phyloP scores from a whole-genome alignment of 2,797 vertebrate species.

The Coendou prehensilis region DNA sequence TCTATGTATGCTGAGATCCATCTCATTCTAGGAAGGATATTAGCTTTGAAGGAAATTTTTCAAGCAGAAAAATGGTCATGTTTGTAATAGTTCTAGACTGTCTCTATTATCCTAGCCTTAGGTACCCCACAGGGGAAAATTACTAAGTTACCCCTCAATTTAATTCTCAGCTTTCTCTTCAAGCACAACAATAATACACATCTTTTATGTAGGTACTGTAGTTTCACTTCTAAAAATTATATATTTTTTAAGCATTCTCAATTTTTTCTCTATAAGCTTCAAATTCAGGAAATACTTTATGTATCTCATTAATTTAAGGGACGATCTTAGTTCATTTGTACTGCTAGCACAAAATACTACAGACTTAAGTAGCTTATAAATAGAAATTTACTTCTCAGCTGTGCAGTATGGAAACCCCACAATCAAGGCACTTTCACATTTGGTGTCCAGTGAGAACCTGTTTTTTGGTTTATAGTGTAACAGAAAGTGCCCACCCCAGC shows the following conservation, averaged over 20 bases:
- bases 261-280: background rate
- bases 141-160: background rate
- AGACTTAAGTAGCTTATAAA: background rate
- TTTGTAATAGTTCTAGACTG: background rate
- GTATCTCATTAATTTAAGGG: background rate
- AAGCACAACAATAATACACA: background rate
- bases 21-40: background rate
- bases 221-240: background rate
- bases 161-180: background rate
- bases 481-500: too few relatives aligned
- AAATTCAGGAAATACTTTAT: background rate
- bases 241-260: background rate
- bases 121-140: background rate
- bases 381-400: background rate
- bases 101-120: background rate
- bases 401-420: background rate
- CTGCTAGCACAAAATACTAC: background rate
- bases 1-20: background rate
- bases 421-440: background rate
- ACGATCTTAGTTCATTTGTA: background rate
- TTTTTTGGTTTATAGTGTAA: background rate
- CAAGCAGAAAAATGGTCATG: background rate
- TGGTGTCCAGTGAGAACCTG: background rate
- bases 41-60: background rate
- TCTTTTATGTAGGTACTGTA: background rate